phyloP scores from a whole-genome alignment of 2,888 invertebrate species.

The Eupeodes latifasciatus region DNA sequence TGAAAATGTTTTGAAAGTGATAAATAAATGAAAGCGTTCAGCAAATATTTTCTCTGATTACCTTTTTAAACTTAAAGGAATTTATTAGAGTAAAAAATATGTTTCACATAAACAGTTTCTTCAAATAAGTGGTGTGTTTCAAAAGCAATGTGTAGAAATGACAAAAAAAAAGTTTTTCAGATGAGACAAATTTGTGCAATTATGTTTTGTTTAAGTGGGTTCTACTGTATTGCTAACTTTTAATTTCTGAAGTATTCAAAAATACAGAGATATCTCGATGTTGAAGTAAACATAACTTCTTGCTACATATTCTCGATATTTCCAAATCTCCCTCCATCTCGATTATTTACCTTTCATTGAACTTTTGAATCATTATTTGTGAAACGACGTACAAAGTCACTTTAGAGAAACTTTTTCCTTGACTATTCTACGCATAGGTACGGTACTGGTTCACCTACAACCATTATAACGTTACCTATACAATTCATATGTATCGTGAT shows the following conservation, averaged over 20 bases:
- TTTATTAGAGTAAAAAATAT: too few relatives aligned
- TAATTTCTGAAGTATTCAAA: not conserved
- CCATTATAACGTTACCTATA: not conserved
- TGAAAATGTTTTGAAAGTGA: too few relatives aligned
- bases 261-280: not conserved
- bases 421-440: not conserved
- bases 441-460: not conserved
- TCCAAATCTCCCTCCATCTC: constrained; percentile 36
- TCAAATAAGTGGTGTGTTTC: too few relatives aligned
- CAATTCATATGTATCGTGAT: constrained; percentile 8
- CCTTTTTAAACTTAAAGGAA: too few relatives aligned
- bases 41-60: too few relatives aligned
- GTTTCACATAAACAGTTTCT: too few relatives aligned
- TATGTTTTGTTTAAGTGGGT: too few relatives aligned
- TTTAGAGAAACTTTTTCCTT: constrained; percentile 47
- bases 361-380: constrained; percentile 67
- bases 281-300: constrained; percentile 35
- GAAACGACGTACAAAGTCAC: constrained; percentile 40
- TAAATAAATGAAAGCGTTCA: too few relatives aligned
- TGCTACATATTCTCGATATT: constrained; percentile 56
- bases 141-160: too few relatives aligned
- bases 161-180: too few relatives aligned
- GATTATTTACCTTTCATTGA: constrained; percentile 52
- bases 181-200: too few relatives aligned
- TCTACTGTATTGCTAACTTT: not conserved